Evolutionary conservation across 2,113 vertebrate species (phyloP).

Genomic region (Bufo bufo): DNA sequence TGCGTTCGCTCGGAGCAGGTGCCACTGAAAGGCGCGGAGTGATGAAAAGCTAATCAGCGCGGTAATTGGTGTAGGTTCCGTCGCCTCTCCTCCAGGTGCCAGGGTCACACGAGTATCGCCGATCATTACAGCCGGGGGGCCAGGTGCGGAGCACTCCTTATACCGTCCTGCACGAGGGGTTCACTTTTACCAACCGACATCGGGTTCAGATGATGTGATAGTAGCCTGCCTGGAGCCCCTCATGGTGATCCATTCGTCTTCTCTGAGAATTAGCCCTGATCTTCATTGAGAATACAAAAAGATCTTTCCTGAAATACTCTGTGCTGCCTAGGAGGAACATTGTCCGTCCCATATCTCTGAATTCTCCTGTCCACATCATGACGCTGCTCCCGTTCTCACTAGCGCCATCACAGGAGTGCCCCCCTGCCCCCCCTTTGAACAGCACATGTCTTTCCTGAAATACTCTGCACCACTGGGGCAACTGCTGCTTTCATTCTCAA

Average conservation of each 20-base stretch:
- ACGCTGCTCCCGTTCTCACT: too few relatives aligned
- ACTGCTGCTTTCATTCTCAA: too few relatives aligned
- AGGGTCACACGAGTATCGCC: background rate
- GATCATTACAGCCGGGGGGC: background rate
- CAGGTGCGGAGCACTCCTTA: background rate
- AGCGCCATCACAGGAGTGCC: too few relatives aligned
- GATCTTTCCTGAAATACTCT: background rate
- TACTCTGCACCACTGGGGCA: too few relatives aligned
- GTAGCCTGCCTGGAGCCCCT: background rate
- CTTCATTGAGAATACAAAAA: background rate
- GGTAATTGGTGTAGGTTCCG: slow-evolving; percentile 22
- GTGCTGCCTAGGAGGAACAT: background rate
- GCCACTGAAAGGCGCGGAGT: slow-evolving; percentile 28
- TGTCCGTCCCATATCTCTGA: too few relatives aligned
- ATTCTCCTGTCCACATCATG: too few relatives aligned
- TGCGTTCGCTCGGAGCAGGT: slow-evolving; percentile 37
- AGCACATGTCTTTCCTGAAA: too few relatives aligned
- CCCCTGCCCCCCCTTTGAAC: too few relatives aligned
- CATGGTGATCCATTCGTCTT: background rate
- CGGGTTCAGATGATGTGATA: background rate
- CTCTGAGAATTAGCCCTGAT: background rate
- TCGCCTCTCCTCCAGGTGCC: slow-evolving; percentile 12
- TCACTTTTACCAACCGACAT: too few relatives aligned
- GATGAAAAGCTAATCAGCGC: slow-evolving; percentile 54
- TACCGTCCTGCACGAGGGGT: background rate